Conservation (phyloP, 2,888 invertebrate species). For the Aphidius colemani region DNA sequence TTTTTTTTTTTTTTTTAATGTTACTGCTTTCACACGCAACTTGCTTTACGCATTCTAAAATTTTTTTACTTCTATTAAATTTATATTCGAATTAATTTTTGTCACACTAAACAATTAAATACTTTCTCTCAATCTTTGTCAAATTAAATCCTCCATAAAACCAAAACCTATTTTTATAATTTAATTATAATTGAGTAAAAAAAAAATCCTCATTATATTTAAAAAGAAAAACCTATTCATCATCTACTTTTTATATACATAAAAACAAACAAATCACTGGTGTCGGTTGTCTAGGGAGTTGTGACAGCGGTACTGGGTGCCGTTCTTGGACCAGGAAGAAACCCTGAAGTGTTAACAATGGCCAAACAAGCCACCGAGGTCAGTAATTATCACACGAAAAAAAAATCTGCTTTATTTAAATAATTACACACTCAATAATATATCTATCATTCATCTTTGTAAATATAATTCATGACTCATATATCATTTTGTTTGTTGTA, state of each 20-base stretch:
- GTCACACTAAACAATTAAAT: conserved; percentile 12
- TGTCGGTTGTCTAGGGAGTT: conserved; percentile 77
- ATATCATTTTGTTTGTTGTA: too few relatives aligned
- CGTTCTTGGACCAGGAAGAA: conserved; percentile 83
- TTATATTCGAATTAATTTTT: conserved; percentile 10
- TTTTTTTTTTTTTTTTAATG: not conserved
- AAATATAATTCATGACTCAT: too few relatives aligned
- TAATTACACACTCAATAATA: too few relatives aligned
- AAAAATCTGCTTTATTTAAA: not conserved
- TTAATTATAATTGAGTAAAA: too few relatives aligned
- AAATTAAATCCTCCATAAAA: conserved; percentile 14
- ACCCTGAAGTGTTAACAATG: conserved; percentile 90
- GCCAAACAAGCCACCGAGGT: conserved; percentile 96
- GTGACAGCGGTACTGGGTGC: conserved; percentile 90
- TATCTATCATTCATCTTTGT: too few relatives aligned
- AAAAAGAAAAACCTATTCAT: too few relatives aligned
- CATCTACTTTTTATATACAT: not conserved
- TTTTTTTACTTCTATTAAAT: conserved; percentile 13
- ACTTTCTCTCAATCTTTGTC: conserved; percentile 18
- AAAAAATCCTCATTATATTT: too few relatives aligned
- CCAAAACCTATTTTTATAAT: not conserved
- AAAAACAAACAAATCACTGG: conserved; percentile 20
- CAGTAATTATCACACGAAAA: conserved; percentile 61
- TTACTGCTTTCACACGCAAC: conserved; percentile 22
- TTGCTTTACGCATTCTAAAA: conserved; percentile 15